Conservation (phyloP, 2,113 vertebrate genomes). For the Varanus salvator region DNA sequence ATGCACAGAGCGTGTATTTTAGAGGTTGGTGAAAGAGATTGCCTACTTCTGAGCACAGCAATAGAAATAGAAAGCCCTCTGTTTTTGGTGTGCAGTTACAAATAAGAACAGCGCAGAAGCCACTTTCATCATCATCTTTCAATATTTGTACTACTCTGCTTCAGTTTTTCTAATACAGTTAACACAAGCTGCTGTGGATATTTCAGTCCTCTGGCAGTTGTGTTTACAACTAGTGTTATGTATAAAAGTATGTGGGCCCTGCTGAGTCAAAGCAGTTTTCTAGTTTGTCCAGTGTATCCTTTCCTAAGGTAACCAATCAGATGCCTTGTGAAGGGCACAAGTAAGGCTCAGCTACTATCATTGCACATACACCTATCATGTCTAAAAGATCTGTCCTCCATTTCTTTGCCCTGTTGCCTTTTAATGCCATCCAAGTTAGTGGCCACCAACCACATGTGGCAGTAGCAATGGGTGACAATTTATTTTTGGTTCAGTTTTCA, state of each 20-base stretch:
- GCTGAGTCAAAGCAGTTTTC: background rate
- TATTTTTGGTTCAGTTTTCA: no score
- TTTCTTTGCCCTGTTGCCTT: background rate
- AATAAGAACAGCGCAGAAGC: background rate
- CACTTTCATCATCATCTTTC: background rate
- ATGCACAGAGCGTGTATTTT: background rate
- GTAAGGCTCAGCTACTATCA: background rate
- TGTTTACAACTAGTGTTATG: background rate
- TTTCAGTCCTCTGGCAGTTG: background rate
- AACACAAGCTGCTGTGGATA: background rate
- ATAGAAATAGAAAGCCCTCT: background rate
- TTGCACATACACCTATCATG: background rate
- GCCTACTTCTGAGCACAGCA: background rate
- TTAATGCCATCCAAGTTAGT: background rate
- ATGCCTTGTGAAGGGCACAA: no score
- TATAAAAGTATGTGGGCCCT: background rate
- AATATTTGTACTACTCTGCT: background rate
- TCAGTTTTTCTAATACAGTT: background rate
- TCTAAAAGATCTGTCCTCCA: background rate
- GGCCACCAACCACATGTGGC: background rate
- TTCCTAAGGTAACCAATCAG: no score
- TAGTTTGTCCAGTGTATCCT: no score
- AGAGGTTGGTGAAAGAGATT: background rate
- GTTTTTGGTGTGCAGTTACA: conserved; percentile 7
- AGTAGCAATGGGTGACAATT: no score